phyloP scores from a whole-genome alignment of 2,797 vertebrate genomes.

The Propithecus perrieri region DNA sequence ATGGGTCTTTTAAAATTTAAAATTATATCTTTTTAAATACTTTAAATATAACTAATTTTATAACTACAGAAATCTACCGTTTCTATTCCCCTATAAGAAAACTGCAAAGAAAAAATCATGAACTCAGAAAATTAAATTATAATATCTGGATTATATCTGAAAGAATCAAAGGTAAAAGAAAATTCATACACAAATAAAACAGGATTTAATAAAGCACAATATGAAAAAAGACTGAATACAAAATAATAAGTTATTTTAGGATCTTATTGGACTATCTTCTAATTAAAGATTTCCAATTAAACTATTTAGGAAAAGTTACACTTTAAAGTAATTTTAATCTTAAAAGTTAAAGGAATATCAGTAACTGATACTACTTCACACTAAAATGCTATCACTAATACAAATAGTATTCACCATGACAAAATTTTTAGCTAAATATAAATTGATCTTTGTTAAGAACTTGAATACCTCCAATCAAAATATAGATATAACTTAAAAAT shows the following conservation, averaged over 20 bases:
- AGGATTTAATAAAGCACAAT: slow-evolving; percentile 1
- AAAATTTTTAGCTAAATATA: slow-evolving; percentile 30
- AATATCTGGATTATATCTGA: background rate
- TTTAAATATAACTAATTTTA: slow-evolving; percentile 21
- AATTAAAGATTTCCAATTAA: slow-evolving; percentile 48
- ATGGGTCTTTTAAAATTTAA: background rate
- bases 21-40: slow-evolving; percentile 12
- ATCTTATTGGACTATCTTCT: background rate
- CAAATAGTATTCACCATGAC: background rate
- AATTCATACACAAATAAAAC: slow-evolving; percentile 40
- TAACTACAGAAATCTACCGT: slow-evolving; percentile 9
- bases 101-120: background rate
- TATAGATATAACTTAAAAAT: slow-evolving; percentile 25
- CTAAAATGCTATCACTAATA: slow-evolving; percentile 39
- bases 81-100: slow-evolving; percentile 24
- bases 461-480: slow-evolving; percentile 5
- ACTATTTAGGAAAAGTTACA: slow-evolving; percentile 17
- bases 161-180: background rate
- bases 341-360: slow-evolving; percentile 48
- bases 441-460: slow-evolving; percentile 30
- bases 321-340: slow-evolving; percentile 14
- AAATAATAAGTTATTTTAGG: slow-evolving; percentile 24
- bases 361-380: slow-evolving; percentile 2
- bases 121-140: slow-evolving; percentile 31
- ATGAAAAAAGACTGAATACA: slow-evolving; percentile 26